These are phyloP conservation scores for Parnassius glacialis DNA, from an alignment of 2,888 invertebrate species.

Conservation along the genomic window DNA sequence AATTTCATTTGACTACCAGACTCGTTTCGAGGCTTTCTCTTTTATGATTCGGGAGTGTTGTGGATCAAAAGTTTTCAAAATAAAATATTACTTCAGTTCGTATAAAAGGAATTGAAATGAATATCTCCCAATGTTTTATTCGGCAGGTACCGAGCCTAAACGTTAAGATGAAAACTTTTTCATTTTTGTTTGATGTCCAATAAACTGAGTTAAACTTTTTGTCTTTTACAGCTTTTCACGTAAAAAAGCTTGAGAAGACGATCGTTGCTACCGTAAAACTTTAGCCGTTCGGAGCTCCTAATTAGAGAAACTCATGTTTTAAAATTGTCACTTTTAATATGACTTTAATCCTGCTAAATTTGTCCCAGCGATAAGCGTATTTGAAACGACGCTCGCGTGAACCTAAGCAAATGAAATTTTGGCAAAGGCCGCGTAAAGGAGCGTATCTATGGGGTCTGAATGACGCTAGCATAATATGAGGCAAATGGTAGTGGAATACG, in stretches of 20 bases:
- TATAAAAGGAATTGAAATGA: constrained; percentile 9
- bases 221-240: constrained; percentile 21
- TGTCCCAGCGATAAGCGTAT: constrained; percentile 49
- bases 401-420: constrained; percentile 59
- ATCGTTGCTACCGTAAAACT: constrained; percentile 34
- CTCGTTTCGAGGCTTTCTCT: constrained; percentile 6
- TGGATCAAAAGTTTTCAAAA: background rate
- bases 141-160: constrained; percentile 13
- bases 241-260: constrained; percentile 22
- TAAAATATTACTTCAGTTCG: too few species aligned
- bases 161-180: constrained; percentile 21
- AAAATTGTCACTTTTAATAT: constrained; percentile 16
- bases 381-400: constrained; percentile 55
- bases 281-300: constrained; percentile 41
- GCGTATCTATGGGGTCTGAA: constrained; percentile 33
- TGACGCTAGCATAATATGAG: constrained; percentile 38
- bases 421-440: constrained; percentile 36
- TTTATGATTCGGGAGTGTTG: constrained; percentile 10
- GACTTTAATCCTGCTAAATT: constrained; percentile 45
- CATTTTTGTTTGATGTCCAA: constrained; percentile 23
- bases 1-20: constrained; percentile 23
- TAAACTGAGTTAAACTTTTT: constrained; percentile 24
- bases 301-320: constrained; percentile 49
- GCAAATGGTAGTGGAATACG: constrained; percentile 42
- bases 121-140: constrained; percentile 12